phyloP scores from a whole-genome alignment of 2,888 invertebrate genomes.

The Leptinotarsa tumamoca region DNA sequence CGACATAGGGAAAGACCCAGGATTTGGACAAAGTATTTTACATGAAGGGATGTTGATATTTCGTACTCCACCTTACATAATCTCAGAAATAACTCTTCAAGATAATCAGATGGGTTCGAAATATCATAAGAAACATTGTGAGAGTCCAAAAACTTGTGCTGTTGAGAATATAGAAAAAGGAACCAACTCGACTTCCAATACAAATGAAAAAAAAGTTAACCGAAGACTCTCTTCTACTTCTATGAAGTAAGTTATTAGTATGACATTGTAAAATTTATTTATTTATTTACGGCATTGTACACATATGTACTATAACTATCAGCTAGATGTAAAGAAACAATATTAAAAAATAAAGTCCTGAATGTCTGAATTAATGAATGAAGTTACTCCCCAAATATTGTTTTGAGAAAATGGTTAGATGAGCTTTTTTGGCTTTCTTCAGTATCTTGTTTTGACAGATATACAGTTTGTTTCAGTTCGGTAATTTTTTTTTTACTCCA shows the following conservation, averaged over 20 bases:
- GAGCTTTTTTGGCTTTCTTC: no score
- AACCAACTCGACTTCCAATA: constrained; percentile 61
- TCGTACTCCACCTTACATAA: constrained; percentile 89
- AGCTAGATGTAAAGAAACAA: no score
- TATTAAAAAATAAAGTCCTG: background rate
- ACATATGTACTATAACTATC: no score
- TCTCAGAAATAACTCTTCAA: constrained; percentile 81
- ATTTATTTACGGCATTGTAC: no score
- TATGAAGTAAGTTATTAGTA: constrained; percentile 64
- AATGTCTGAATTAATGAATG: background rate
- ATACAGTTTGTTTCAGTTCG: no score
- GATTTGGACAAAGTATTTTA: constrained; percentile 94
- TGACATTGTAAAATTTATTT: constrained; percentile 25
- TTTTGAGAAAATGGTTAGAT: no score
- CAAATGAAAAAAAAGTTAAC: constrained; percentile 61
- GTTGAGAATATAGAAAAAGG: constrained; percentile 54
- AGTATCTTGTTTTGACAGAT: no score
- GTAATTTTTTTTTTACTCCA: no score
- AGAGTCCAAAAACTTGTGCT: constrained; percentile 53
- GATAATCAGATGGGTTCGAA: constrained; percentile 67
- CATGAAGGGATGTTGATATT: constrained; percentile 89
- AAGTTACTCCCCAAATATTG: background rate
- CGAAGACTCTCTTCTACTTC: constrained; percentile 76
- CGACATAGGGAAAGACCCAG: constrained; percentile 83
- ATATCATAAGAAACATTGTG: constrained; percentile 43